Percentiles rank a stretch among this genome's conserved stretches.
Evolutionary conservation across 2,888 invertebrate genomes (phyloP).

Genomic region (Mythimna loreyi): DNA sequence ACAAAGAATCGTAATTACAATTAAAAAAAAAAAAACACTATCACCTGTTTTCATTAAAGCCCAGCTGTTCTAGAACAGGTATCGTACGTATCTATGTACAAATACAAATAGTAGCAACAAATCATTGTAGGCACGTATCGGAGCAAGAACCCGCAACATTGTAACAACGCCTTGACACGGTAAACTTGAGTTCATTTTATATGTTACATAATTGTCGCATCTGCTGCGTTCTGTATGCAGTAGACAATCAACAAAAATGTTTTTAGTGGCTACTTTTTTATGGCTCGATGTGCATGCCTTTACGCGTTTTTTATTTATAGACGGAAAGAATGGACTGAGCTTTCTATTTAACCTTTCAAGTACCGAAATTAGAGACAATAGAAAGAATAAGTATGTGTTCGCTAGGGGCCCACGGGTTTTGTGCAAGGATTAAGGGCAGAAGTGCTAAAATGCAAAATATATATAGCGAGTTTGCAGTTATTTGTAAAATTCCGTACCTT

Average conservation of each 20-base stretch:
- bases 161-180: slow-evolving; percentile 72
- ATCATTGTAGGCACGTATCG: slow-evolving; percentile 22
- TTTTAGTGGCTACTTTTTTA: too few species aligned
- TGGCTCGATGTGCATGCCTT: too few species aligned
- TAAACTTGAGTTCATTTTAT: slow-evolving; percentile 64
- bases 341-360: too few species aligned
- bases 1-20: background rate
- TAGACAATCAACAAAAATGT: slow-evolving; percentile 6
- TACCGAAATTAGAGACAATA: too few species aligned
- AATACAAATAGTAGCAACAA: slow-evolving; percentile 25
- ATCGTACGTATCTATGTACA: background rate
- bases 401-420: too few species aligned
- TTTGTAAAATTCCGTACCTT: too few species aligned
- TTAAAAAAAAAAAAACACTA: background rate
- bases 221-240: slow-evolving; percentile 24
- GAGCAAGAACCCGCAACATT: slow-evolving; percentile 67
- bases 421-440: too few species aligned
- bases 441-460: too few species aligned
- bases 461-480: too few species aligned
- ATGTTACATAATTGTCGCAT: slow-evolving; percentile 55
- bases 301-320: too few species aligned
- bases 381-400: too few species aligned
- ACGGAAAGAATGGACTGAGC: slow-evolving; percentile 3
- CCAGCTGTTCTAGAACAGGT: slow-evolving; percentile 15
- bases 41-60: slow-evolving; percentile 10